Evolutionary conservation across 2,888 invertebrate genomes (phyloP).

Genomic region (Saturnia japonica): DNA sequence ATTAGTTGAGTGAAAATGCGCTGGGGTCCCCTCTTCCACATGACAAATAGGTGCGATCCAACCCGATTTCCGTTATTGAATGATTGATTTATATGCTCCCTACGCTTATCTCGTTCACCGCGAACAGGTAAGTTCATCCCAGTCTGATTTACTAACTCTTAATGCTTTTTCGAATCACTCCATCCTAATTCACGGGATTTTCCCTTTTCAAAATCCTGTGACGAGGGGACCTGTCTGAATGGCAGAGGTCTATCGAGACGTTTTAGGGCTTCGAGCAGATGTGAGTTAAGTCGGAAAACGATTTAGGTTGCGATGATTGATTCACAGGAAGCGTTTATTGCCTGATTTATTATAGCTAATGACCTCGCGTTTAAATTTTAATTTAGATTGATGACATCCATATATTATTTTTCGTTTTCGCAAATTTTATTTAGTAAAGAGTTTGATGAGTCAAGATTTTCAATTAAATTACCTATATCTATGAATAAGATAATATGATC

Average conservation of each 20-base stretch:
- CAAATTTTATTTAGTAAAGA: background rate
- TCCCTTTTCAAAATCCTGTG: conserved; percentile 74
- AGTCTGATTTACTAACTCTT: conserved; percentile 74
- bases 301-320: conserved; percentile 62
- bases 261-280: conserved; percentile 44
- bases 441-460: background rate
- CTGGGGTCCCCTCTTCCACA: conserved; percentile 35
- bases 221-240: conserved; percentile 56
- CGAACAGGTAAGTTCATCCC: conserved; percentile 67
- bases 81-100: conserved; percentile 74
- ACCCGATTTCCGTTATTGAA: conserved; percentile 62
- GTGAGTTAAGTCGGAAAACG: conserved; percentile 46
- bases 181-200: conserved; percentile 63
- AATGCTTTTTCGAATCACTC: conserved; percentile 69
- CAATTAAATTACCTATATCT: too few relatives aligned
- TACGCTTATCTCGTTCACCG: conserved; percentile 39
- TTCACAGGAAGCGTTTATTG: conserved; percentile 44
- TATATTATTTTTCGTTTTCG: conserved; percentile 13
- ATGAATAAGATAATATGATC: too few relatives aligned
- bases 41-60: conserved; percentile 66
- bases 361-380: conserved; percentile 25
- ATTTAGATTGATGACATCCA: conserved; percentile 23
- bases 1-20: conserved; percentile 41
- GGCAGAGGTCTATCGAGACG: conserved; percentile 51
- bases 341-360: conserved; percentile 49